These are phyloP conservation scores for Nylanderia fulva DNA, from an alignment of 1,140 invertebrate species.

Conservation along the genomic window DNA sequence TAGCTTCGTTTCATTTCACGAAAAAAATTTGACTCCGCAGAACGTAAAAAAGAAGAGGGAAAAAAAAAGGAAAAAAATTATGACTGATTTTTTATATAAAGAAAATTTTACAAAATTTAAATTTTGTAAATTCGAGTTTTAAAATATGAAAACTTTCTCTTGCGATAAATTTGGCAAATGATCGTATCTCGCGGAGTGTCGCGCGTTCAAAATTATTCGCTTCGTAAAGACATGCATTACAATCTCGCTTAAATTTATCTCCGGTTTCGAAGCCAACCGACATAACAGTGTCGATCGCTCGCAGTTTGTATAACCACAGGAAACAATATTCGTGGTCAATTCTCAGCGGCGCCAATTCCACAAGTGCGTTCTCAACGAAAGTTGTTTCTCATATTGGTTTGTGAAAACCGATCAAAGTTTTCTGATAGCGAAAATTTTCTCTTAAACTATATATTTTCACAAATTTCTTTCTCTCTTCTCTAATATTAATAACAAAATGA, in stretches of 20 bases:
- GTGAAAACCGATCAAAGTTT: conserved; percentile 38
- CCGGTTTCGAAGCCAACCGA: conserved; percentile 43
- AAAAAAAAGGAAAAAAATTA: background rate
- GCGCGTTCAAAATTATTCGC: conserved; percentile 1
- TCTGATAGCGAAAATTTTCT: background rate
- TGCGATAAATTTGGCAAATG: conserved; percentile 12
- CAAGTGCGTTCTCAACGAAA: conserved; percentile 32
- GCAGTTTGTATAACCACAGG: conserved; percentile 53
- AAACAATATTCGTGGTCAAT: conserved; percentile 56
- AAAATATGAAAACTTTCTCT: background rate
- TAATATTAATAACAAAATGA: background rate
- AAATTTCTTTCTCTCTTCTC: background rate
- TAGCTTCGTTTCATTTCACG: background rate
- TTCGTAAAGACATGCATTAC: conserved; percentile 36
- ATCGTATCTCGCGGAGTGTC: conserved; percentile 5
- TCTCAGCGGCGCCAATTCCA: conserved; percentile 35
- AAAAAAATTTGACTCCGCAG: background rate
- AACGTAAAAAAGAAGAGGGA: too few species aligned
- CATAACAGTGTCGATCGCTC: conserved; percentile 36
- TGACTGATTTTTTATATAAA: background rate
- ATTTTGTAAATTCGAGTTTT: background rate
- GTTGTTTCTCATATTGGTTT: conserved; percentile 31
- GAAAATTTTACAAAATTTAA: background rate
- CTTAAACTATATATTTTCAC: background rate
- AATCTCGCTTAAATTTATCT: conserved; percentile 58